Conservation (phyloP, 2,113 vertebrate genomes). For the Myocastor coypus region DNA sequence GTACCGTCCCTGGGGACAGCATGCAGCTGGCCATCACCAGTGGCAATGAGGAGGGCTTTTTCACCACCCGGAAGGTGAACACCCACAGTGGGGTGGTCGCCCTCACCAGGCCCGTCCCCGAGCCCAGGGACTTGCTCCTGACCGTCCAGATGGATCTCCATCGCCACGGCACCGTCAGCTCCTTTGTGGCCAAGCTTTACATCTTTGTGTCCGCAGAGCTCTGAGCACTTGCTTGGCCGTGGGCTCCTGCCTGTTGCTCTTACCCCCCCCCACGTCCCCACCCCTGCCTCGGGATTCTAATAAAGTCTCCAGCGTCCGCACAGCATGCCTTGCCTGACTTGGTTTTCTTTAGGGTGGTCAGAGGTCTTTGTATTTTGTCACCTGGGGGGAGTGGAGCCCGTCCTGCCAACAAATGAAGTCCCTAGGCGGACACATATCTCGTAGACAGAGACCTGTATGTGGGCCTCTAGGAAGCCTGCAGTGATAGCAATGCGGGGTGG, state of each 20-base stretch:
- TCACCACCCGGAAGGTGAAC: slow-evolving; percentile 90
- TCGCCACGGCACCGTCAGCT: slow-evolving; percentile 91
- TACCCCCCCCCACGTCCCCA: background rate
- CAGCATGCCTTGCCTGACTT: slow-evolving; percentile 78
- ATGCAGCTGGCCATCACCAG: slow-evolving; percentile 93
- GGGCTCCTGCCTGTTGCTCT: slow-evolving; percentile 62
- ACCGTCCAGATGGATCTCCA: slow-evolving; percentile 93
- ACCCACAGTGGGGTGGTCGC: slow-evolving; percentile 92
- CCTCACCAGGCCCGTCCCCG: slow-evolving; percentile 90
- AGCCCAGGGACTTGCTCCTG: slow-evolving; percentile 94
- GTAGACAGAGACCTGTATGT: rapidly evolving
- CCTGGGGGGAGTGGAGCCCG: background rate
- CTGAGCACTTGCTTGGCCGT: slow-evolving; percentile 81
- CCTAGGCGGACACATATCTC: rapidly evolving
- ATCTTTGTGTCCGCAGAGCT: slow-evolving; percentile 95
- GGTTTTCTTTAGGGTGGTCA: slow-evolving; percentile 40
- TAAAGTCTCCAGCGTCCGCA: slow-evolving; percentile 83
- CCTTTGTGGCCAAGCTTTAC: slow-evolving; percentile 94
- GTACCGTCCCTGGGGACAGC: slow-evolving; percentile 91
- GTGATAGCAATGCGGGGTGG: rapidly evolving
- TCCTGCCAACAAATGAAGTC: background rate
- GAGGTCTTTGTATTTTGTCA: background rate
- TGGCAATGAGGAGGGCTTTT: slow-evolving; percentile 95
- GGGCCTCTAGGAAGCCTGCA: rapidly evolving
- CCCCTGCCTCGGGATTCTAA: slow-evolving; percentile 62